Evolutionary conservation across 2,113 vertebrate genomes (phyloP), one percentile per base, ranked within the genome.

Genomic region (Serinus canaria): DNA sequence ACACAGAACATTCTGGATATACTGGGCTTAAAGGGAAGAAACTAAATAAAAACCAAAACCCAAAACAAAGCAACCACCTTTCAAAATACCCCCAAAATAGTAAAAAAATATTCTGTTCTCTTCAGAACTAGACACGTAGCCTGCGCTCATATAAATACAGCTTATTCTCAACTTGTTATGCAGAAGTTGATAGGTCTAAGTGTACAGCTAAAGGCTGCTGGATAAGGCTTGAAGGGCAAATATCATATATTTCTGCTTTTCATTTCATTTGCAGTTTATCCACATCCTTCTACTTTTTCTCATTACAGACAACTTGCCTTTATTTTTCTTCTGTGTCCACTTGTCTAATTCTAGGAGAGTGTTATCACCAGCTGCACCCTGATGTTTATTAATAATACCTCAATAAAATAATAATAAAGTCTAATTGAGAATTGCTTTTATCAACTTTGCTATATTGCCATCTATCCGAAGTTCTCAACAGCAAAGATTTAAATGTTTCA

Each of bases 401-500:
- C 95, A 94, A 97, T 97, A 96, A 95, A 97, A 95, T 95, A 95
- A 94, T 97, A 66, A 76, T 80, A 93, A 92, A 90, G 93, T 87
- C 96, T 98, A 98, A 98, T 97, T 97, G 97, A 97, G 97, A 97
- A 95, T 87, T 73, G 31, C 94, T 97, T 98, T 96, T 96, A 98
- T 97, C 95, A 95, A 96, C 97, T 96, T 97, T 95, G 96, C 96
- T 96, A 83, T 78, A 96, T 97, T 96, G 96, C 95, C 94, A 97
- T 97, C 97, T 94, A 90, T 96, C 97, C 95, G 96, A 94, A 95
- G 94, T 95, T 96, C 96, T 97, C 96, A 96, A 98, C 97, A 90
- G 97, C 94, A 95, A 83, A 96, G 97, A 97, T 97, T 97, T 97
- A 97, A 98, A 98, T 97, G 97, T 96, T 98, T 97, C 97, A 94